Evolutionary conservation across 2,113 vertebrate genomes (phyloP).

Genomic region (Procavia capensis): DNA sequence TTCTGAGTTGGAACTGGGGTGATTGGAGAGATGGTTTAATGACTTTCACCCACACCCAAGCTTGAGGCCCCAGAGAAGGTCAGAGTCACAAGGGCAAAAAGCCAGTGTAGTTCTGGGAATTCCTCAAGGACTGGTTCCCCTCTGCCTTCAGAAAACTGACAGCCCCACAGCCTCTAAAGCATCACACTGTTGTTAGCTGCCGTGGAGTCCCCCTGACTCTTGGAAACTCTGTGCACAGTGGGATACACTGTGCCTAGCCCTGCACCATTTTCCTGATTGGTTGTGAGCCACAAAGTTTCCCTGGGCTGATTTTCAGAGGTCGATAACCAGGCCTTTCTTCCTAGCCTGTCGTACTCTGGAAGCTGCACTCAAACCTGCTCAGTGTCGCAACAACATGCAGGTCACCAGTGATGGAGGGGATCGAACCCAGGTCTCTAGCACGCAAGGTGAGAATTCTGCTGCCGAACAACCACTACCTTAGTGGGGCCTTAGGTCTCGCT

Average conservation of each 20-base stretch:
- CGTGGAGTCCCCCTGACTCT: not conserved
- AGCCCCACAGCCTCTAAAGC: too few species aligned
- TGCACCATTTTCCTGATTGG: not conserved
- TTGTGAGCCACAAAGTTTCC: too few species aligned
- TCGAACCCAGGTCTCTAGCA: too few species aligned
- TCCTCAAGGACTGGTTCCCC: not conserved
- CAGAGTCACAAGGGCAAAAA: not conserved
- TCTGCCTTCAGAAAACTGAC: not conserved
- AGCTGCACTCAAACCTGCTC: too few species aligned
- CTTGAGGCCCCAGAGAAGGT: not conserved
- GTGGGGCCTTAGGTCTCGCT: not conserved
- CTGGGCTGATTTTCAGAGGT: too few species aligned
- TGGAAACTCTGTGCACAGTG: not conserved
- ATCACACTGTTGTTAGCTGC: not conserved
- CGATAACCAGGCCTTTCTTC: too few species aligned
- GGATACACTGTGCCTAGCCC: not conserved
- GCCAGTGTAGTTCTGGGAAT: not conserved
- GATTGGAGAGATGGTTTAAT: not conserved
- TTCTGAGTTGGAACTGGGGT: not conserved
- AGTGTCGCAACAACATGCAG: too few species aligned
- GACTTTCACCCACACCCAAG: not conserved
- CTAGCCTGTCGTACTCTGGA: too few species aligned
- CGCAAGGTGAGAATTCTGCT: too few species aligned
- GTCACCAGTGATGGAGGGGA: too few species aligned
- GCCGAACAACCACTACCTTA: too few species aligned